These are phyloP conservation scores for sheep (Ovis aries) DNA, from an alignment of 2,113 vertebrate genomes.

Conservation along the genomic window DNA sequence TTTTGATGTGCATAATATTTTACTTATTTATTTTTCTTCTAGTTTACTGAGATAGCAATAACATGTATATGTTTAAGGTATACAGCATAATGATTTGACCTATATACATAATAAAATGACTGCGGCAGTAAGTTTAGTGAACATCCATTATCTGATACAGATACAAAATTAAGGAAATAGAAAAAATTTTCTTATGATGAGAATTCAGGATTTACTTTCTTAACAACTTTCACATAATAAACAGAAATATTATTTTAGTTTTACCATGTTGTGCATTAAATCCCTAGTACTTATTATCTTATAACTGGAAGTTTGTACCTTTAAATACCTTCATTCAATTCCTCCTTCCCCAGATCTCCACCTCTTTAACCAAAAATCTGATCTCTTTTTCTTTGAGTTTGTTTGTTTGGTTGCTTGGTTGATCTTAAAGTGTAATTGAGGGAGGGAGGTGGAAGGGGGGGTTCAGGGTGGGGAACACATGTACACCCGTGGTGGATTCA, in stretches of 20 bases:
- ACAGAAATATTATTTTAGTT: background rate
- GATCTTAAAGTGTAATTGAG: background rate
- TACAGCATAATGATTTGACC: background rate
- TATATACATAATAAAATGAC: background rate
- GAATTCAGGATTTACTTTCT: background rate
- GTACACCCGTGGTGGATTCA: no score
- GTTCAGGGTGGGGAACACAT: no score
- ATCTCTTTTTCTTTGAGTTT: background rate
- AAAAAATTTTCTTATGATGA: background rate
- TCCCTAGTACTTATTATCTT: background rate
- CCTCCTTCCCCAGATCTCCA: background rate
- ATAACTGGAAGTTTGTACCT: background rate
- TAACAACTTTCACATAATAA: background rate
- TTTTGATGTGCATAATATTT: background rate
- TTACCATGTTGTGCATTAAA: background rate
- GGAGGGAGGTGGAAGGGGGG: no score
- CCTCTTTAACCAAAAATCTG: background rate
- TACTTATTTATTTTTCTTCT: background rate
- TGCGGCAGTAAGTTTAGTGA: background rate
- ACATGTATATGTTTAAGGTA: background rate
- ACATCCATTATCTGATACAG: background rate
- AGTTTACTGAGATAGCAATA: background rate
- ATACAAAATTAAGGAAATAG: background rate
- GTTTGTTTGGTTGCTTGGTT: background rate
- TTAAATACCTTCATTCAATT: background rate